These are phyloP conservation scores for Martes martes DNA, from an alignment of 2,113 vertebrate species.

Conservation along the genomic window DNA sequence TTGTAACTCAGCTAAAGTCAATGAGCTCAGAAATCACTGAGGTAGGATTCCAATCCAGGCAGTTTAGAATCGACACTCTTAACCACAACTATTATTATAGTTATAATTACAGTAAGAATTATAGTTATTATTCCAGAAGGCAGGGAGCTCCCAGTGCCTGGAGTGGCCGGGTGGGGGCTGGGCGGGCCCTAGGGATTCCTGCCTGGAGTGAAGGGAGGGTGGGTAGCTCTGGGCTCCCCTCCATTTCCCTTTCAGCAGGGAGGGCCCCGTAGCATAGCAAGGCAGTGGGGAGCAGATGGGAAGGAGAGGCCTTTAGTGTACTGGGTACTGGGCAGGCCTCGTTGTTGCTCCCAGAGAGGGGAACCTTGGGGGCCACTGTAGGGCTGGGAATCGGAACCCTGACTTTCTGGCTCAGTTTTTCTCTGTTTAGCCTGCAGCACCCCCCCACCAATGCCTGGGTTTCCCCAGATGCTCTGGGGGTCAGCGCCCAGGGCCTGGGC, in stretches of 20 bases:
- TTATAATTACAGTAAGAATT: slow-evolving; percentile 20
- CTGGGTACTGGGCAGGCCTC: not conserved
- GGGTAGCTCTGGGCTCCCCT: not conserved
- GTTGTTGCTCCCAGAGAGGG: not conserved
- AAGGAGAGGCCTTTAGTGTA: not conserved
- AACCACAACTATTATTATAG: not conserved
- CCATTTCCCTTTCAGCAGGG: not conserved
- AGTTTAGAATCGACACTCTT: not conserved
- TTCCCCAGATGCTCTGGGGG: not conserved
- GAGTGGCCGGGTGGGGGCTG: not conserved
- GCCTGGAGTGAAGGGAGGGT: not conserved
- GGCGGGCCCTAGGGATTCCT: not conserved
- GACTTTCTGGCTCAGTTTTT: not conserved
- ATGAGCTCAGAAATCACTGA: not conserved
- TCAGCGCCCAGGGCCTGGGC: rapidly evolving
- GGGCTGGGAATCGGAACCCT: not conserved
- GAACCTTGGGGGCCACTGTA: not conserved
- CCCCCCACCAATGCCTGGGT: rapidly evolving
- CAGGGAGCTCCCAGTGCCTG: not conserved
- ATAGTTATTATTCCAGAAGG: slow-evolving; percentile 30
- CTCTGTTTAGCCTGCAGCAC: not conserved
- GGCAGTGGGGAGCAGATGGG: not conserved
- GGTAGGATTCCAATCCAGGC: not conserved
- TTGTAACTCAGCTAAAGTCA: not conserved
- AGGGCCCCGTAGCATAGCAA: rapidly evolving